Conservation (phyloP, 2,113 vertebrate species). For the Globicephala melas region DNA sequence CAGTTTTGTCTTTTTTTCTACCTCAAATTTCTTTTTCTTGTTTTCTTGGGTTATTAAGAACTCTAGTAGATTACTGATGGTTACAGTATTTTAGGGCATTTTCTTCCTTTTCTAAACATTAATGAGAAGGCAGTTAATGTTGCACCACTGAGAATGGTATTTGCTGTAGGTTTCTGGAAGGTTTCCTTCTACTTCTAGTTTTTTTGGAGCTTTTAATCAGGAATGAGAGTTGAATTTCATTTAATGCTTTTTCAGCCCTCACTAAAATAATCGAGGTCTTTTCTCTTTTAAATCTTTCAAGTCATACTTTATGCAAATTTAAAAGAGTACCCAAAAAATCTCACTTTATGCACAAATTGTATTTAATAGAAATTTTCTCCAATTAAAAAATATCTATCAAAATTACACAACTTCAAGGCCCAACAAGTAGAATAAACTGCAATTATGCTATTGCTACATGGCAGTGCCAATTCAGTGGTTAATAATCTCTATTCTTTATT, state of each 20-base stretch:
- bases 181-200: slow-evolving; percentile 6
- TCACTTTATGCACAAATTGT: neutral
- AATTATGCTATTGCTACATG: neutral
- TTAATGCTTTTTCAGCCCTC: neutral
- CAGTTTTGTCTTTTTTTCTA: neutral
- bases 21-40: neutral
- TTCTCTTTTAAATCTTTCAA: neutral
- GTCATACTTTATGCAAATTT: slow-evolving; percentile 4
- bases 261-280: neutral
- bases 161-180: neutral
- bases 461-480: neutral
- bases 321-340: neutral
- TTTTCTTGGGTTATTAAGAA: slow-evolving; percentile 7
- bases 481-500: neutral
- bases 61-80: neutral
- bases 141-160: neutral
- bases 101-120: neutral
- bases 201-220: neutral
- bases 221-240: slow-evolving; percentile 8
- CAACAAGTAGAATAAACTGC: neutral
- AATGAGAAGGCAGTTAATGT: neutral
- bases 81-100: neutral
- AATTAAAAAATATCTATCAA: neutral
- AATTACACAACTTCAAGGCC: neutral
- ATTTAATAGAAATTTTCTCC: neutral